phyloP scores from a whole-genome alignment of 2,113 vertebrate genomes.

The Tichodroma muraria region DNA sequence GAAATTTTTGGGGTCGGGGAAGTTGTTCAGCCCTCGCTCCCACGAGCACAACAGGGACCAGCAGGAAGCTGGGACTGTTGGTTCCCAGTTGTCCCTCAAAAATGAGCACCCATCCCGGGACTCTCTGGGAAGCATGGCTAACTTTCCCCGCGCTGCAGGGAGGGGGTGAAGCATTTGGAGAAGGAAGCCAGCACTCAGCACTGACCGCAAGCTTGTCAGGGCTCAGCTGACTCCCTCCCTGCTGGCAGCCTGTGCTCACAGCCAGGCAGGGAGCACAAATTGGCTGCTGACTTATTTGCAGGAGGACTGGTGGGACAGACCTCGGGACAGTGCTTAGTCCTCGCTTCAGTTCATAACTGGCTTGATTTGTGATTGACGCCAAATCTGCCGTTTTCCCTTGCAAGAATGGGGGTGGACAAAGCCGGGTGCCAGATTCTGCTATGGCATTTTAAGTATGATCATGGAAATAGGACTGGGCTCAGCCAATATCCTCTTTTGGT shows the following conservation, averaged over 20 bases:
- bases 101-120: accelerated
- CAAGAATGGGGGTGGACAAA: not conserved
- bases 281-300: not conserved
- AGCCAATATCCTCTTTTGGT: not conserved
- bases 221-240: not conserved
- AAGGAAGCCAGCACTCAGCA: not conserved
- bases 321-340: not conserved
- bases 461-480: not conserved
- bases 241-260: not conserved
- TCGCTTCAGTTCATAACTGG: not conserved
- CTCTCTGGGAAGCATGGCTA: accelerated
- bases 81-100: not conserved
- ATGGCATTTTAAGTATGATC: not conserved
- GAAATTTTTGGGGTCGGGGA: not conserved
- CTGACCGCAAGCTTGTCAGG: not conserved
- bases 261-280: not conserved
- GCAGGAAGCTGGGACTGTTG: not conserved
- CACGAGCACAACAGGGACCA: not conserved
- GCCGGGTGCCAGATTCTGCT: not conserved
- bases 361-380: not conserved
- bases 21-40: not conserved
- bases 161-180: not conserved
- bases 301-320: not conserved
- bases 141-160: not conserved
- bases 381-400: accelerated